Base-by-base conservation (phyloP, 64 coral and sea anemone species). In the Porites australiensis region DNA sequence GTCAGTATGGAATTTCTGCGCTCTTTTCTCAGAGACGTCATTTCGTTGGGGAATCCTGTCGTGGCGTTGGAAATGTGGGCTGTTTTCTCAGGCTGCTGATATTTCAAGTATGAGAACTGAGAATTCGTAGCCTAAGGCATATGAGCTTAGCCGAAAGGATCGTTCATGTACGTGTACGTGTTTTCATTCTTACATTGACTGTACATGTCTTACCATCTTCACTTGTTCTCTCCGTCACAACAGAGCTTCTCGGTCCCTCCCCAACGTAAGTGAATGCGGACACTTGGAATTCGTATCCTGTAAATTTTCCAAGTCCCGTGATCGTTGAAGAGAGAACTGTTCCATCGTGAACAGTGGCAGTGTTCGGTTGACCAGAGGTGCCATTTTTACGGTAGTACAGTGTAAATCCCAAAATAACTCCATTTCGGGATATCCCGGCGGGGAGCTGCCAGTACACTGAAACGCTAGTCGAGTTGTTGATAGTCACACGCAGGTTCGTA, bases 221-320 rank as follows among this genome's bases (percentile, higher is more conserved):
- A 16, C 53, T 84, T 67, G 81, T 83, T 18, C 61, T 83, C 0
- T 49, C 16, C 20, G 5, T 19, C 18, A 19, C 0, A 4, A 84
- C 63, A 67, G 63, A 8, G 16, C 81, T 84, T 6, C 20, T 20
- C 9, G 62, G 62, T 68, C 81, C 81, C 52, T 84, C 13, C 14
- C 62, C 81, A 50, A 9, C 44, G 9, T 44, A 21, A 0, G 62
- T 12, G 45, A 84, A 84, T 10, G 81, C 81, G 8, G 68, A 68
- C 18, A 84, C 81, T 67, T 84, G 63, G 51, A 84, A 68, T 52
- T 84, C 81, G 53, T 84, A 84, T 20, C 51, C 81, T 37, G 81
- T 69, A 45, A 5, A 67, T 68, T 84, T 84, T n/a, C 9, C 59
- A 0, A 84, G 16, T 5, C 62, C 63, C 4, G 63, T 69, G 0